phyloP scores from a whole-genome alignment of 2,797 vertebrate species.

The Megaceryle alcyon region DNA sequence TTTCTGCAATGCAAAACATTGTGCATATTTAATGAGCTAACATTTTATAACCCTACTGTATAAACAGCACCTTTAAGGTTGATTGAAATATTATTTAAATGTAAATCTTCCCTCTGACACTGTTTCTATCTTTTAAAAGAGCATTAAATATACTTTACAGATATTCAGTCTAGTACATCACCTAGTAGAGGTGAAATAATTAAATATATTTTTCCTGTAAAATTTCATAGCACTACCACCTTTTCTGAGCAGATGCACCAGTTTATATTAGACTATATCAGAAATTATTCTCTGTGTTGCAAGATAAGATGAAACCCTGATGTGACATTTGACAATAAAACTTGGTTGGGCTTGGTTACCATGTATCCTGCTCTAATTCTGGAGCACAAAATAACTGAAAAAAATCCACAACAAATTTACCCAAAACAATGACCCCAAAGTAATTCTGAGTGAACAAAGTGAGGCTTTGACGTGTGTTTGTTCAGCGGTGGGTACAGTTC shows the following conservation, averaged over 20 bases:
- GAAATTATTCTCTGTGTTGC: background rate
- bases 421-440: background rate
- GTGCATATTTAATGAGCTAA: slow-evolving; percentile 70
- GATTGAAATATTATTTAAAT: slow-evolving; percentile 58
- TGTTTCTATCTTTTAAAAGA: slow-evolving; percentile 48
- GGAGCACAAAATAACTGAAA: background rate
- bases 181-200: slow-evolving; percentile 2
- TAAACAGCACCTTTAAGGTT: slow-evolving; percentile 66
- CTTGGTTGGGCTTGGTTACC: background rate
- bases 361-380: background rate
- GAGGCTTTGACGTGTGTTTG: background rate
- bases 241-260: slow-evolving; percentile 20
- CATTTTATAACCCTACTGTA: slow-evolving; percentile 59
- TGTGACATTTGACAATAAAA: background rate
- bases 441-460: background rate
- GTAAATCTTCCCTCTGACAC: background rate
- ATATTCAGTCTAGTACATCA: slow-evolving; percentile 4
- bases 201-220: slow-evolving; percentile 23
- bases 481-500: background rate
- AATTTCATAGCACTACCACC: background rate
- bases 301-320: background rate
- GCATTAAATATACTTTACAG: slow-evolving; percentile 26
- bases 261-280: background rate
- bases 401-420: background rate
- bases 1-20: slow-evolving; percentile 67